phyloP scores from a whole-genome alignment of 2,797 vertebrate species.

The Pteropus rufus region DNA sequence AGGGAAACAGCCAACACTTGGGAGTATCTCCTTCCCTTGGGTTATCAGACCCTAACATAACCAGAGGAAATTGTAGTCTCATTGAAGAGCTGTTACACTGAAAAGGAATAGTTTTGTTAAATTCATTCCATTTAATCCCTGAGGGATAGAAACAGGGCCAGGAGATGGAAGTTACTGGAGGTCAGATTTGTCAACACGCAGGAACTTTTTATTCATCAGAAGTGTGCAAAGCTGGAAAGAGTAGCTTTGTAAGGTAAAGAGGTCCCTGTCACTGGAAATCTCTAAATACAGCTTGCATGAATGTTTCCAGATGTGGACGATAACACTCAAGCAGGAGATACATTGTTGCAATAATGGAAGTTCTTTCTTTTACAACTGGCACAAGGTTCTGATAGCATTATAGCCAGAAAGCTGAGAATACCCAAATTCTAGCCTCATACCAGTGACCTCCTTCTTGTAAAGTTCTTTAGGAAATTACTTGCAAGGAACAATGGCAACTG shows the following conservation, averaged over 20 bases:
- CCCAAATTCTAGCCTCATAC: neutral
- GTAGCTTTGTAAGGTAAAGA: neutral
- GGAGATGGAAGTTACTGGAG: neutral
- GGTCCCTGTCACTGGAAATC: neutral
- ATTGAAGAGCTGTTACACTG: constrained; percentile 1
- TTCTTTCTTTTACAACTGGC: neutral
- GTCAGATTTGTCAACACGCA: neutral
- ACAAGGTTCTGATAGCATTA: neutral
- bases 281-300: neutral
- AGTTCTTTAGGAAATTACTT: neutral
- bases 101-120: constrained; percentile 3
- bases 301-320: neutral
- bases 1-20: neutral
- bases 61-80: constrained; percentile 6
- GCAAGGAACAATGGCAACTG: neutral
- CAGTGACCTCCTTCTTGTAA: neutral
- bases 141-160: neutral
- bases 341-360: neutral
- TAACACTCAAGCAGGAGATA: neutral
- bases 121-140: neutral
- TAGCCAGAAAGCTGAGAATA: neutral
- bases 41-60: constrained; percentile 60
- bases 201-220: neutral
- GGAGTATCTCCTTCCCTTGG: neutral
- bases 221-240: neutral